Evolutionary conservation across 2,888 invertebrate species (phyloP).

Genomic region (Anagyrus pseudococci): DNA sequence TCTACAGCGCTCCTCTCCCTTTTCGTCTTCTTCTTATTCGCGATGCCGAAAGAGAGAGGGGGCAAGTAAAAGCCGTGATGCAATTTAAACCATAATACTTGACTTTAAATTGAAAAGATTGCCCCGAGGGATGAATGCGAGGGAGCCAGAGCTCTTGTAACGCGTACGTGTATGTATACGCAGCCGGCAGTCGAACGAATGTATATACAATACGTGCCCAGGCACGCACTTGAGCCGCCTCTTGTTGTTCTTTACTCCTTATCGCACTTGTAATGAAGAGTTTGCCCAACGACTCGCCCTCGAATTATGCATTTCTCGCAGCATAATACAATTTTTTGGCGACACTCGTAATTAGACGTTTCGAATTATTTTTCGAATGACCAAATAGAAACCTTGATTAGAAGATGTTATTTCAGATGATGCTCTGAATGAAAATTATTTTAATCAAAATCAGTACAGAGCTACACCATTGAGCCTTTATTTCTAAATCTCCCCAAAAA

Average conservation of each 20-base stretch:
- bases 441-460: too few relatives aligned
- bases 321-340: too few relatives aligned
- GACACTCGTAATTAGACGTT: too few relatives aligned
- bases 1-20: not conserved
- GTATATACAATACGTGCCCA: not conserved
- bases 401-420: too few relatives aligned
- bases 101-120: slow-evolving; percentile 63
- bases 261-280: not conserved
- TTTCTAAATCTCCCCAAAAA: too few relatives aligned
- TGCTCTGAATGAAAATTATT: too few relatives aligned
- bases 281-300: too few relatives aligned
- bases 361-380: too few relatives aligned
- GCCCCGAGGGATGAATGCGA: slow-evolving; percentile 57
- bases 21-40: slow-evolving; percentile 41
- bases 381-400: too few relatives aligned
- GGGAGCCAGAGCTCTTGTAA: slow-evolving; percentile 50
- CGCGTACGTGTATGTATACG: not conserved
- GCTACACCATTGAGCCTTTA: too few relatives aligned
- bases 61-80: slow-evolving; percentile 61
- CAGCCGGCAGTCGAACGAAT: too few relatives aligned
- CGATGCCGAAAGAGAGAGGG: slow-evolving; percentile 40
- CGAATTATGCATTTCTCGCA: too few relatives aligned
- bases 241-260: not conserved
- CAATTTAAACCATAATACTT: slow-evolving; percentile 62
- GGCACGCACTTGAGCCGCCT: not conserved